Evolutionary conservation across 1,140 invertebrate species (phyloP).

Genomic region (Melanaphis sacchari): DNA sequence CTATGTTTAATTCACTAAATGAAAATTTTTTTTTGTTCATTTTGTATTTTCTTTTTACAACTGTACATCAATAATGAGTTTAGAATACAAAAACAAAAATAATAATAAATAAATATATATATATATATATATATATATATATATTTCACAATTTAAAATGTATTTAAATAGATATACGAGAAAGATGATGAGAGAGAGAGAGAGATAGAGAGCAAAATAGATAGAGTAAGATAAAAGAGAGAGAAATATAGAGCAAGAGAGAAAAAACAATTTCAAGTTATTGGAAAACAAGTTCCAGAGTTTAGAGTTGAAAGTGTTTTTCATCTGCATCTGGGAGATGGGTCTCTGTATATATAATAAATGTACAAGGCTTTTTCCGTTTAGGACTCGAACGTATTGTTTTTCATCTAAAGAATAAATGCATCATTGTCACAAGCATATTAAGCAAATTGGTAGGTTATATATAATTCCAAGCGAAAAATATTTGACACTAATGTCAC

Average conservation of each 20-base stretch:
- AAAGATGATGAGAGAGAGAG: neutral
- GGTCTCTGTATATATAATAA: conserved; percentile 9
- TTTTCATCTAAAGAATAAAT: conserved; percentile 50
- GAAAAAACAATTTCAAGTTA: conserved; percentile 32
- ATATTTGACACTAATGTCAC: conserved; percentile 32
- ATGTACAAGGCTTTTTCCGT: conserved; percentile 28
- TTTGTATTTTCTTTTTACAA: neutral
- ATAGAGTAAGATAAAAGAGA: neutral
- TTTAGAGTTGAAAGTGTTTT: conserved; percentile 31
- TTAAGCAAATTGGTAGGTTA: conserved; percentile 24
- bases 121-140: conserved; percentile 4
- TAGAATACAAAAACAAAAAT: neutral
- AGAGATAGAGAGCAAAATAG: neutral
- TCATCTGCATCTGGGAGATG: neutral
- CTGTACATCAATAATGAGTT: conserved; percentile 1
- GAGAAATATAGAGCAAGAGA: neutral
- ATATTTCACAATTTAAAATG: neutral
- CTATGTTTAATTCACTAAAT: neutral
- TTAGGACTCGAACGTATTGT: conserved; percentile 39
- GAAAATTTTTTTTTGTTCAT: neutral
- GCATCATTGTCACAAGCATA: conserved; percentile 29
- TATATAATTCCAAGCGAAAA: neutral
- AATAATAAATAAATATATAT: neutral
- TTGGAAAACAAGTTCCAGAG: neutral
- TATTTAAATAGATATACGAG: neutral